A percentile compares a stretch with the other conserved stretches of the same genome.
These are phyloP conservation scores for Elysia crispata DNA, from an alignment of 2,888 invertebrate species.

Conservation along the genomic window DNA sequence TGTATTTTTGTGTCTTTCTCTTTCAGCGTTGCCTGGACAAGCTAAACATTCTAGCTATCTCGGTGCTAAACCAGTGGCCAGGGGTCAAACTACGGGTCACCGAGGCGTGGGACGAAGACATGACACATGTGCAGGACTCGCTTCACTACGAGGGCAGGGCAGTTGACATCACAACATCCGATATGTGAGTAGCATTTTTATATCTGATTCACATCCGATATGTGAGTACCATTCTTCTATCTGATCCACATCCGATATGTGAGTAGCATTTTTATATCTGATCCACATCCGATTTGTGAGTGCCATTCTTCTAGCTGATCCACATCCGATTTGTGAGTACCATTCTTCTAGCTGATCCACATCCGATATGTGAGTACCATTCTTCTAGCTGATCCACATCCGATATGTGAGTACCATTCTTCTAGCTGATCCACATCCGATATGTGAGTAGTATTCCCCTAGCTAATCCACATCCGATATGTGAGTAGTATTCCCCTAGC, in stretches of 20 bases:
- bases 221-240: too few relatives aligned
- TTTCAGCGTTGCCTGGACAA: constrained; percentile 95
- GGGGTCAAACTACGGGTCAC: constrained; percentile 94
- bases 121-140: constrained; percentile 85
- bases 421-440: not conserved
- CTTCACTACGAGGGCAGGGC: constrained; percentile 98
- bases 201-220: too few relatives aligned
- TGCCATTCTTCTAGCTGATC: too few relatives aligned
- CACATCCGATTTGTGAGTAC: constrained; percentile 86
- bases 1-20: not conserved
- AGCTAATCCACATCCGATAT: too few relatives aligned
- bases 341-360: not conserved
- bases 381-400: too few relatives aligned
- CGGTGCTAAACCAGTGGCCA: constrained; percentile 99
- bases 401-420: constrained; percentile 81
- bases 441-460: too few relatives aligned
- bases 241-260: constrained; percentile 93
- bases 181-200: constrained; percentile 79
- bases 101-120: too few relatives aligned
- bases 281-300: too few relatives aligned
- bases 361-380: too few relatives aligned
- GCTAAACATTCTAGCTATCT: constrained; percentile 93
- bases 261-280: not conserved
- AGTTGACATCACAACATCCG: constrained; percentile 96
- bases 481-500: too few relatives aligned